Evolutionary conservation across 2,113 vertebrate species (phyloP).

Genomic region (Brachyhypopomus gauderio): DNA sequence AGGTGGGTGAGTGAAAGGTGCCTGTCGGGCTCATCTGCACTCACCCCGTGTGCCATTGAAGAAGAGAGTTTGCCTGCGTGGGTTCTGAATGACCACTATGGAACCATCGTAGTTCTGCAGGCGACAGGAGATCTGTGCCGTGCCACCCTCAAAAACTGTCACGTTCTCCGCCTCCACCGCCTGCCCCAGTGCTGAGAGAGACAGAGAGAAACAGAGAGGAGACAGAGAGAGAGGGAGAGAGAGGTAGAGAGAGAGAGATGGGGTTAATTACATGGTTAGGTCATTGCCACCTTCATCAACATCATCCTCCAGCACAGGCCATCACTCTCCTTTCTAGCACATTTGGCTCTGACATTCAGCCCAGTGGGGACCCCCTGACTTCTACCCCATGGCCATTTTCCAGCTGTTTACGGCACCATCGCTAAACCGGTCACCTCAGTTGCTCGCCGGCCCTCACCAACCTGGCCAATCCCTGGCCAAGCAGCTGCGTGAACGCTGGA

Average conservation of each 20-base stretch:
- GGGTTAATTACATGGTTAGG: constrained; percentile 46
- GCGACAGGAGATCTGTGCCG: constrained; percentile 87
- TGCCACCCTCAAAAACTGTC: constrained; percentile 86
- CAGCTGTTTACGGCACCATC: too few species aligned
- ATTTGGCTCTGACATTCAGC: neutral
- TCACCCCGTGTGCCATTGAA: constrained; percentile 90
- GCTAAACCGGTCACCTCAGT: too few species aligned
- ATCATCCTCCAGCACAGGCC: constrained; percentile 31
- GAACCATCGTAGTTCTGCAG: constrained; percentile 91
- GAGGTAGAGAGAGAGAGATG: constrained; percentile 20
- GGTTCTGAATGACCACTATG: constrained; percentile 93
- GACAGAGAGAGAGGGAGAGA: constrained; percentile 24
- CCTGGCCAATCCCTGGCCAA: too few species aligned
- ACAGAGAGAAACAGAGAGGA: constrained; percentile 53
- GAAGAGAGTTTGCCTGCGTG: constrained; percentile 88
- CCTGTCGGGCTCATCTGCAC: constrained; percentile 9
- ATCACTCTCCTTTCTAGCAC: constrained; percentile 14
- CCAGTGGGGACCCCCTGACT: neutral
- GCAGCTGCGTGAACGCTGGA: neutral
- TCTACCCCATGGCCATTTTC: too few species aligned
- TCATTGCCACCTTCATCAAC: constrained; percentile 33
- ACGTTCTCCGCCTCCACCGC: constrained; percentile 91
- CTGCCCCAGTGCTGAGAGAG: constrained; percentile 73
- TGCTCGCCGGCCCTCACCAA: too few species aligned
- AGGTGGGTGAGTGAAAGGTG: too few species aligned